Percentiles rank a stretch among this genome's conserved stretches.
Conservation (phyloP, 92 coral and sea anemone species). For the Porites lobata region DNA sequence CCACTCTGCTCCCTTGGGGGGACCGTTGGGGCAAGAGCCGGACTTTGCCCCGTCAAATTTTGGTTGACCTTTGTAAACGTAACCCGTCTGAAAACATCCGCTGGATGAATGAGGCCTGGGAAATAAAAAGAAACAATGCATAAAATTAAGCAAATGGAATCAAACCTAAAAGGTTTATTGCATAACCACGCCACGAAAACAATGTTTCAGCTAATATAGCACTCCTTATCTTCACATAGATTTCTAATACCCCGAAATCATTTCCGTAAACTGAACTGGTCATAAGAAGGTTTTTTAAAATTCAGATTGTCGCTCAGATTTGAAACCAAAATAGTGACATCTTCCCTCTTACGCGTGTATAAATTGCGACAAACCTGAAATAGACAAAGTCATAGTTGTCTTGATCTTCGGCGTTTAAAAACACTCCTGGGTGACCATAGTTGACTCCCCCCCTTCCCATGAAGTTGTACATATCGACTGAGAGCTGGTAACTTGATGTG, state of each 20-base stretch:
- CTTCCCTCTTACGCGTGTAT: no score
- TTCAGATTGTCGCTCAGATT: no score
- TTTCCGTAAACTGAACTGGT: not conserved
- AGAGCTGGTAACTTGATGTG: slow-evolving; percentile 32
- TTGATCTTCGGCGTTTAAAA: slow-evolving; percentile 64
- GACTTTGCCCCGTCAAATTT: slow-evolving; percentile 29
- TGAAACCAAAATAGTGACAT: no score
- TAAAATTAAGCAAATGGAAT: no score
- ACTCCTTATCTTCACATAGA: no score
- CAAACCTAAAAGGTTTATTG: no score
- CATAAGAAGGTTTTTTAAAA: no score
- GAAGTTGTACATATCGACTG: slow-evolving; percentile 39
- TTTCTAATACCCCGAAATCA: not conserved
- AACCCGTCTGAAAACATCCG: slow-evolving; percentile 73
- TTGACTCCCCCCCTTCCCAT: slow-evolving; percentile 29
- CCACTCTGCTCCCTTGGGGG: slow-evolving; percentile 67
- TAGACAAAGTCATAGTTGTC: slow-evolving; percentile 77
- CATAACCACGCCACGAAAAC: no score
- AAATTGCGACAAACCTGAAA: slow-evolving; percentile 55
- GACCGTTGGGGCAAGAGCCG: slow-evolving; percentile 43
- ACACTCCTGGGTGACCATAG: slow-evolving; percentile 64
- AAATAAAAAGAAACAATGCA: not conserved
- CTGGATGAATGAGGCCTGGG: slow-evolving; percentile 61
- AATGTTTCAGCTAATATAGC: no score
- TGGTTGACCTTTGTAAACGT: slow-evolving; percentile 54